Evolutionary conservation across 2,888 invertebrate genomes (phyloP).

Genomic region (Troides oblongomaculatus): DNA sequence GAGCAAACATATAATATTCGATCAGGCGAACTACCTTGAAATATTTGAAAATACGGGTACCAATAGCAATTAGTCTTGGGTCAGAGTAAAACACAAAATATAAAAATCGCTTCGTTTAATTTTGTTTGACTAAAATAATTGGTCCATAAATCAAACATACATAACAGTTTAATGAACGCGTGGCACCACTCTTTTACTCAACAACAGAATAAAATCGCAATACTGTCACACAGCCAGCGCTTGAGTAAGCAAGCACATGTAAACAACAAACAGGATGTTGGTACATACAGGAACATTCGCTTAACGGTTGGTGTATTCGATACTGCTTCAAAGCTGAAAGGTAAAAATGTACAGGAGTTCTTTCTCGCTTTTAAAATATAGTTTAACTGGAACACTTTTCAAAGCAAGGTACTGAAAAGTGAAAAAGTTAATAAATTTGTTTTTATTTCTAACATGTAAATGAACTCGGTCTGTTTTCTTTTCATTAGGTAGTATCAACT

Average conservation of each 20-base stretch:
- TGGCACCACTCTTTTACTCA: conserved; percentile 13
- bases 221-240: conserved; percentile 13
- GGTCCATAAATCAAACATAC: conserved; percentile 11
- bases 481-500: too few species aligned
- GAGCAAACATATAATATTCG: too few species aligned
- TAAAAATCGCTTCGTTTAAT: background rate
- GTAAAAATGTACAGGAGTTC: conserved; percentile 10
- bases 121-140: background rate
- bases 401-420: background rate
- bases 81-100: background rate
- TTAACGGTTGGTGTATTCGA: conserved; percentile 14
- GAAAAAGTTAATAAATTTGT: background rate
- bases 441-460: background rate
- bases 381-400: background rate
- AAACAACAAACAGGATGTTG: conserved; percentile 25
- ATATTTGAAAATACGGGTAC: background rate
- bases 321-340: conserved; percentile 20
- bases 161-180: conserved; percentile 20
- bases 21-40: too few species aligned
- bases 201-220: conserved; percentile 15
- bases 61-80: background rate
- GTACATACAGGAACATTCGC: conserved; percentile 18
- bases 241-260: conserved; percentile 20
- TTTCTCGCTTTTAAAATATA: background rate
- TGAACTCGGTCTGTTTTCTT: background rate